phyloP scores from a whole-genome alignment of 2,797 vertebrate genomes.

The Neopelma chrysocephalum region DNA sequence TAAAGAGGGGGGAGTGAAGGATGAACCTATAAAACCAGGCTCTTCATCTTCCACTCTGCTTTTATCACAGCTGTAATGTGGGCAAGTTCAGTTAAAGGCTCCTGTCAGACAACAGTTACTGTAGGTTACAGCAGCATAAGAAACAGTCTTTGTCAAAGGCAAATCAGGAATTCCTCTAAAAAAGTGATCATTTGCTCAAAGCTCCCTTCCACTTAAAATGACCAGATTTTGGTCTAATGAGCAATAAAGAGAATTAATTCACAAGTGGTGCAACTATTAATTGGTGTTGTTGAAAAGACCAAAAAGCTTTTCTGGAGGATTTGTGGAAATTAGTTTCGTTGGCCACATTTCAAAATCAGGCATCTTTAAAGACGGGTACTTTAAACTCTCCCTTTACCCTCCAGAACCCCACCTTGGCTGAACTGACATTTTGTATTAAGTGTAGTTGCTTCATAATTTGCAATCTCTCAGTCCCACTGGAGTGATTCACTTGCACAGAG shows the following conservation, averaged over 20 bases:
- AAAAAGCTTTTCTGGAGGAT: neutral
- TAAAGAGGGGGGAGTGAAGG: neutral
- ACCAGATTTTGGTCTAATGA: neutral
- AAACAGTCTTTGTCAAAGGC: slow-evolving; percentile 20
- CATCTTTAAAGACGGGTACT: neutral
- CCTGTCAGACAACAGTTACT: slow-evolving; percentile 67
- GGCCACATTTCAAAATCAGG: neutral
- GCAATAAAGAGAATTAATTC: neutral
- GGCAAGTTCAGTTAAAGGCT: slow-evolving; percentile 69
- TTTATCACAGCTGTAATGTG: slow-evolving; percentile 73
- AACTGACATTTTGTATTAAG: neutral
- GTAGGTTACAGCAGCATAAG: slow-evolving; percentile 49
- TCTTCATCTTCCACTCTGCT: slow-evolving; percentile 68
- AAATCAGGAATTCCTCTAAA: slow-evolving; percentile 23
- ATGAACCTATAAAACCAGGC: slow-evolving; percentile 43
- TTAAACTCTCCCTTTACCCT: neutral
- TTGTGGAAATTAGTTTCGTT: neutral
- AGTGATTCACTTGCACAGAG: neutral
- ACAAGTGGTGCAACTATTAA: neutral
- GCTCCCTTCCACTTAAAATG: neutral
- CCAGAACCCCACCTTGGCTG: neutral
- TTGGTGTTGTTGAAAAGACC: neutral
- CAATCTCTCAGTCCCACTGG: neutral
- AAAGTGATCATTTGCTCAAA: neutral
- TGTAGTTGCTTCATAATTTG: neutral